Evolutionary conservation across 1,140 invertebrate genomes (phyloP).

Genomic region (Heterodera carotae): DNA sequence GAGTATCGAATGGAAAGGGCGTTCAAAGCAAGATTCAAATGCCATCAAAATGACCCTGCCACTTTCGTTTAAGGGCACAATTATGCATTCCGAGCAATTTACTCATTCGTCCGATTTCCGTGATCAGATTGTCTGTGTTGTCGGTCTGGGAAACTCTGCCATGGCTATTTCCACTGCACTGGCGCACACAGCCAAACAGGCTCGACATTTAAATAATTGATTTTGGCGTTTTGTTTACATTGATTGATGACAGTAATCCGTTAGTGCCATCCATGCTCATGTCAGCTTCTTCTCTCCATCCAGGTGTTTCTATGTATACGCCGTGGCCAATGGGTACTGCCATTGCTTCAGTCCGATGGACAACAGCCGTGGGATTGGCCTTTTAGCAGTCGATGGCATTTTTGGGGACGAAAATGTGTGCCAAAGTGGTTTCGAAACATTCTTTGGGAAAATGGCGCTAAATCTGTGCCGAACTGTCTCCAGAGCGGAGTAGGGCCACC

Average conservation of each 20-base stretch:
- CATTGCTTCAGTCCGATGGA: conserved; percentile 1
- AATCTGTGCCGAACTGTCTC: background rate
- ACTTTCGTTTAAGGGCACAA: background rate
- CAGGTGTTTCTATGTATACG: conserved; percentile 19
- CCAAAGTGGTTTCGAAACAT: background rate
- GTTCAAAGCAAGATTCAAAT: conserved; percentile 12
- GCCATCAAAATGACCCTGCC: too few relatives aligned
- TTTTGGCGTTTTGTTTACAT: background rate
- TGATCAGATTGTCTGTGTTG: conserved; percentile 10
- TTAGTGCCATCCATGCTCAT: background rate
- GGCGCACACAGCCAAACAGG: conserved; percentile 16
- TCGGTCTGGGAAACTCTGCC: conserved; percentile 30
- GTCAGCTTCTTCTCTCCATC: background rate
- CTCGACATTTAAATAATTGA: background rate
- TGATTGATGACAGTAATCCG: background rate
- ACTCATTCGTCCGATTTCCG: conserved; percentile 16
- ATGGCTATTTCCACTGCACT: conserved; percentile 6
- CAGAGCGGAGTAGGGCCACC: background rate
- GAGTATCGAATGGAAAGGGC: conserved; percentile 24
- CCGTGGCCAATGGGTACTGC: conserved; percentile 25
- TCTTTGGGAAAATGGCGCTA: background rate
- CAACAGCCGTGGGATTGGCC: conserved; percentile 11
- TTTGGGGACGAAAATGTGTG: background rate
- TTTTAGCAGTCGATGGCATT: conserved; percentile 19
- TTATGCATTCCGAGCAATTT: conserved; percentile 26